Conservation (phyloP, 2,888 invertebrate genomes). For the Gymnoscelis rufifasciata region DNA sequence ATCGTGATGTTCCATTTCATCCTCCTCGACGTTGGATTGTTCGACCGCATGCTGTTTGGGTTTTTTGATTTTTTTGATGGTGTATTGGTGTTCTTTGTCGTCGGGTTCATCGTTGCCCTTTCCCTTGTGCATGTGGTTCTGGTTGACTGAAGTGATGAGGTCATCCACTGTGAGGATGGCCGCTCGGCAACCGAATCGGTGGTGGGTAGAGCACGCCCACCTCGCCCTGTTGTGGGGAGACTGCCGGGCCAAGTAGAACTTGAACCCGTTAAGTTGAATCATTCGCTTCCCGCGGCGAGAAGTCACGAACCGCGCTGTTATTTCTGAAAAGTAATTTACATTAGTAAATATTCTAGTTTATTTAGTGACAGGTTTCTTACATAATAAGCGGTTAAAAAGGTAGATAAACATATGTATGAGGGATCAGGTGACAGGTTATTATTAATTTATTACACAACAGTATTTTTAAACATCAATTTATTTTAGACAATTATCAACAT, state of each 20-base stretch:
- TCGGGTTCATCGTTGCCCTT: conserved; percentile 3
- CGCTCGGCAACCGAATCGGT: conserved; percentile 42
- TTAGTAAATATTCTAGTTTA: neutral
- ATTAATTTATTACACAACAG: too few species aligned
- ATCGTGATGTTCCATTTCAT: neutral
- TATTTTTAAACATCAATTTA: too few species aligned
- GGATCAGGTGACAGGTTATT: too few species aligned
- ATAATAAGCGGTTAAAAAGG: too few species aligned
- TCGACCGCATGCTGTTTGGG: neutral
- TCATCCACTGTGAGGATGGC: conserved; percentile 41
- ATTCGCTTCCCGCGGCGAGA: conserved; percentile 34
- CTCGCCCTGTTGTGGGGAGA: conserved; percentile 30
- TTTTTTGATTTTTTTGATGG: neutral
- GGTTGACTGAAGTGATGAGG: conserved; percentile 33
- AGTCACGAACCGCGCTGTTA: conserved; percentile 31
- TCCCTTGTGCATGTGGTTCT: conserved; percentile 30
- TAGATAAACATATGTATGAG: too few species aligned
- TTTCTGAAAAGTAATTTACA: neutral
- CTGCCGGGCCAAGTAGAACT: conserved; percentile 39
- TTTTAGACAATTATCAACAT: too few species aligned
- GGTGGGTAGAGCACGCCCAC: conserved; percentile 53
- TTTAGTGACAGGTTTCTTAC: neutral
- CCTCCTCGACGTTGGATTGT: neutral
- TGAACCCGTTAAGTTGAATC: conserved; percentile 35
- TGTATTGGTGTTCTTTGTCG: neutral